Evolutionary conservation across 1,140 invertebrate species (phyloP), one percentile per base, ranked within the genome.

Genomic region (Calephelis nemesis): DNA sequence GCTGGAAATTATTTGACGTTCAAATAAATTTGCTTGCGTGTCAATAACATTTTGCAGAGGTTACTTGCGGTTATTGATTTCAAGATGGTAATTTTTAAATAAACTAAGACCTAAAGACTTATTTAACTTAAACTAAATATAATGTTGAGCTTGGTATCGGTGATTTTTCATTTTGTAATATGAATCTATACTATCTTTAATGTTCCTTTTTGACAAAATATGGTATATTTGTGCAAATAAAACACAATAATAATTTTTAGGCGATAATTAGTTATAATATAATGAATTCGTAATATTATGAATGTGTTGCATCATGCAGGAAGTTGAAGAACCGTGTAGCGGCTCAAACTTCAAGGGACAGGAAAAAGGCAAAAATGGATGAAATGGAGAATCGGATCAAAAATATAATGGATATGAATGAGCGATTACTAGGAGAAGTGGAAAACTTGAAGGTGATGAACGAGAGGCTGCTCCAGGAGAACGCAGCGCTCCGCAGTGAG

Each of bases 271-370:
- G 30, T 30, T 15, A 15, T 54, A 54, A 54, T 19, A 15, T 19
- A 15, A n/a, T 11, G 9, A 60, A 39, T 12, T 48, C 9, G 8
- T 47, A 11, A 64, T 19, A 6, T 39, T 8, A 64, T 19, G 19
- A 42, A 13, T 49, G 9, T 62, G 69, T 70, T 79, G 72, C 74
- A 50, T 83, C 79, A 91, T 90, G 64, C 83, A 98, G 98, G 87
- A 99, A 99, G 93, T 85, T 99, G 74, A 99, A 99, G 88, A 99
- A 99, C 87, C 93, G 98, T 78, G 97, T 99, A 12, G 98, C 98
- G 48, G 98, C 98, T n/a, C 98, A 99, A 88, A 98, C 97, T 50
- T 99, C 98, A 0, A 93, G 98, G 64, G 98, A 99, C 88, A 94
- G 98, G n/a, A 99, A 99, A 83, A 99, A 99, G 87, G 96, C 96